Evolutionary conservation across 2,888 invertebrate species (phyloP).

Genomic region (Chloromyia formosa): DNA sequence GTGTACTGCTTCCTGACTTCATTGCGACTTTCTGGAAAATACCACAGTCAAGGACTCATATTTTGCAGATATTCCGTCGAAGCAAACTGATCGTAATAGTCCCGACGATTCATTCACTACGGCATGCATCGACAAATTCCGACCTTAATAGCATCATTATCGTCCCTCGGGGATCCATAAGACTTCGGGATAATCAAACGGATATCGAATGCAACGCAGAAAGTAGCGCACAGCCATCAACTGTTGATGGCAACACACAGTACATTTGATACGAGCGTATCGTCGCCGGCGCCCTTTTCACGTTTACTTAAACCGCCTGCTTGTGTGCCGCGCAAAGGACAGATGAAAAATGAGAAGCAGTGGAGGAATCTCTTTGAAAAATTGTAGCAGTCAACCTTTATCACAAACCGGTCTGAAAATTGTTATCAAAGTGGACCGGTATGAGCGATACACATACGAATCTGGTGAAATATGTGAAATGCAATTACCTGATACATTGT

Average conservation of each 20-base stretch:
- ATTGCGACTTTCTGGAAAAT: too few species aligned
- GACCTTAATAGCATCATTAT: slow-evolving; percentile 31
- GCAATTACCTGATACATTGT: slow-evolving; percentile 30
- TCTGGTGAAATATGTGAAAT: slow-evolving; percentile 36
- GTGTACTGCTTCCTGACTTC: too few species aligned
- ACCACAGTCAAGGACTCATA: too few species aligned
- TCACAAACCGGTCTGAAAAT: slow-evolving; percentile 32
- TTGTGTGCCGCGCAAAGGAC: slow-evolving; percentile 9
- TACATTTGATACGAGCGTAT: not conserved
- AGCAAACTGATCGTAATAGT: too few species aligned
- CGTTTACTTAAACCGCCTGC: not conserved
- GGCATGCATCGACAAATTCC: slow-evolving; percentile 6
- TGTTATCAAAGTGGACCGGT: slow-evolving; percentile 42
- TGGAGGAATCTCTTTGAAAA: slow-evolving; percentile 42
- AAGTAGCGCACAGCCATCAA: not conserved
- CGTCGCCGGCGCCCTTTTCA: not conserved
- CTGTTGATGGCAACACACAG: not conserved
- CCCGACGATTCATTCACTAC: too few species aligned
- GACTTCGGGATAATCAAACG: not conserved
- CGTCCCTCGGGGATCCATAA: slow-evolving; percentile 17
- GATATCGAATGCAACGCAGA: not conserved
- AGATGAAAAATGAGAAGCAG: slow-evolving; percentile 39
- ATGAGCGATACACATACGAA: not conserved
- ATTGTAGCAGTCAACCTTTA: slow-evolving; percentile 39
- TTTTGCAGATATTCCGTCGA: too few species aligned